Conservation (phyloP, 1,140 invertebrate species). For the Atta texana region DNA sequence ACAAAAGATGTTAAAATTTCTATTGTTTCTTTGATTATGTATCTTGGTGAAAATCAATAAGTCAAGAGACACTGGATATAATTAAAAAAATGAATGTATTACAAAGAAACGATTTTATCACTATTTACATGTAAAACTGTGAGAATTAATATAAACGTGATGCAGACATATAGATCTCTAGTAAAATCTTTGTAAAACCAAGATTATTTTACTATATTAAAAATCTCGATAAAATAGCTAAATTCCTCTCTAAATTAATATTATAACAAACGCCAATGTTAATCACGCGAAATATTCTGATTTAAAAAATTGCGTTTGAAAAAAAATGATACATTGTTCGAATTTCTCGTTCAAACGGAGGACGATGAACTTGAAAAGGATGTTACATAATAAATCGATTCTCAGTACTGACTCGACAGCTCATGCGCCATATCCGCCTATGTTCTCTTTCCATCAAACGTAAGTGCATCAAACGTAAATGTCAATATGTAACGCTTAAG, state of each 20-base stretch:
- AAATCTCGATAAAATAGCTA: neutral
- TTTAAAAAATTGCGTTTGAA: neutral
- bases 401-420: slow-evolving; percentile 35
- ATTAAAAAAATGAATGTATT: neutral
- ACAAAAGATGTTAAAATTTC: neutral
- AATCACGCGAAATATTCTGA: neutral
- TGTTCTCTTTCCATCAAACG: neutral
- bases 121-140: neutral
- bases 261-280: neutral
- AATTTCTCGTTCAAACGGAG: slow-evolving; percentile 56
- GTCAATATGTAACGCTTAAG: neutral
- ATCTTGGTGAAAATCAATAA: slow-evolving; percentile 28
- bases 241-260: neutral
- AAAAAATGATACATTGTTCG: slow-evolving; percentile 34
- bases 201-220: neutral
- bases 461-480: neutral
- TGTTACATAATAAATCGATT: slow-evolving; percentile 71
- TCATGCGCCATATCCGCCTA: slow-evolving; percentile 66
- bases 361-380: slow-evolving; percentile 73
- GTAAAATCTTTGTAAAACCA: neutral
- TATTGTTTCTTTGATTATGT: neutral
- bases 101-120: neutral
- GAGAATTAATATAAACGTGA: neutral
- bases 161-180: neutral
- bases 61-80: neutral